These are phyloP conservation scores for Tupiocoris notatus DNA, from an alignment of 2,888 invertebrate genomes.

Conservation along the genomic window DNA sequence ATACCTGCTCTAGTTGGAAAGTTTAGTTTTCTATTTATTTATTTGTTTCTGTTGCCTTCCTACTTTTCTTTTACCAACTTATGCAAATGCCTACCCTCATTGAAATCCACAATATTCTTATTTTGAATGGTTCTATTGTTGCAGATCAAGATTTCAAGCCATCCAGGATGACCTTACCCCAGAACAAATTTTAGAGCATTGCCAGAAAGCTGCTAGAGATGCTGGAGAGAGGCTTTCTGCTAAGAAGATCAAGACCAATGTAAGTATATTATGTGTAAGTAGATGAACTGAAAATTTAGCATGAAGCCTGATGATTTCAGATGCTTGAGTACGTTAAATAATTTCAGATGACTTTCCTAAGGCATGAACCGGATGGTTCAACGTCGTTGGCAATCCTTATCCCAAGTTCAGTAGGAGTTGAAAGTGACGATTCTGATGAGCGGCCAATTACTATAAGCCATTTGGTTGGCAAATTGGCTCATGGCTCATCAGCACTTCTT, in stretches of 20 bases:
- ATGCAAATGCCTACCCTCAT: no score
- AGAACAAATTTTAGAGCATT: slow-evolving; percentile 75
- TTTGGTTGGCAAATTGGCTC: slow-evolving; percentile 77
- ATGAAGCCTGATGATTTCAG: no score
- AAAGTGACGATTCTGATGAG: slow-evolving; percentile 68
- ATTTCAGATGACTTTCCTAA: slow-evolving; percentile 71
- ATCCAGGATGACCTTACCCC: slow-evolving; percentile 73
- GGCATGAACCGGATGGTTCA: slow-evolving; percentile 82
- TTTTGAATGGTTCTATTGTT: not conserved
- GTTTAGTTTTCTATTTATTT: no score
- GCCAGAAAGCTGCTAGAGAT: slow-evolving; percentile 67
- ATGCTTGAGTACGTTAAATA: no score
- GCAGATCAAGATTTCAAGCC: slow-evolving; percentile 65
- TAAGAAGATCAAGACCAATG: slow-evolving; percentile 57
- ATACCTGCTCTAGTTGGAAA: no score
- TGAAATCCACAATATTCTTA: not conserved
- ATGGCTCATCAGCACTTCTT: slow-evolving; percentile 74
- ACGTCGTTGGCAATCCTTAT: slow-evolving; percentile 84
- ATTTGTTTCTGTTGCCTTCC: no score
- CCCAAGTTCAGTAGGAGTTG: slow-evolving; percentile 53
- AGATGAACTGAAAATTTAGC: no score
- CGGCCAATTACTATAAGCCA: slow-evolving; percentile 79
- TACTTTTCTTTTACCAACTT: no score
- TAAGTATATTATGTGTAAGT: no score
- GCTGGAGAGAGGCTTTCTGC: slow-evolving; percentile 65